Evolutionary conservation across 64 coral and sea anemone species (phyloP).

Genomic region (Hydrozoanthus tunicans): DNA sequence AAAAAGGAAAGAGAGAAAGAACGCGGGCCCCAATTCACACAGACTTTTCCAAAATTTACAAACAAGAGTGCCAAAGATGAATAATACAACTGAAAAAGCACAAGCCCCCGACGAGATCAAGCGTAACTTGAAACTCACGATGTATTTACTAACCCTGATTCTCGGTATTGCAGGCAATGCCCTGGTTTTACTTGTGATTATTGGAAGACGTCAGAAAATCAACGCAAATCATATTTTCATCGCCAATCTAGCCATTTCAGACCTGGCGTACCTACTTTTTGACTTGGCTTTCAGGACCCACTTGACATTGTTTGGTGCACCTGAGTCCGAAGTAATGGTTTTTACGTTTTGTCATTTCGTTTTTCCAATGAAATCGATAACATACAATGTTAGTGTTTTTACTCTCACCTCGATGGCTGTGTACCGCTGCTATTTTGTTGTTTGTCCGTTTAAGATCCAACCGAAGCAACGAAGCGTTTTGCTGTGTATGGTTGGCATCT

Average conservation of each 20-base stretch:
- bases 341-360: conserved; percentile 77
- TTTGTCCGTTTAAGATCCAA: conserved; percentile 76
- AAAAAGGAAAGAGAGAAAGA: no score
- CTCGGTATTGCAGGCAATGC: conserved; percentile 69
- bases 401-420: conserved; percentile 85
- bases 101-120: not conserved
- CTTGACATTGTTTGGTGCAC: conserved; percentile 55
- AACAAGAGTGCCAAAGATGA: not conserved
- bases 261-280: conserved; percentile 75
- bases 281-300: conserved; percentile 65
- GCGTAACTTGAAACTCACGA: conserved; percentile 31
- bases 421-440: conserved; percentile 72
- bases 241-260: conserved; percentile 79
- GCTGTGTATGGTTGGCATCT: conserved; percentile 65
- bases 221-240: conserved; percentile 85
- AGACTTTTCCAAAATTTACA: no score
- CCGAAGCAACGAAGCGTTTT: conserved; percentile 63
- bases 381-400: conserved; percentile 74
- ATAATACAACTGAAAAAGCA: conserved; percentile 32
- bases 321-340: not conserved
- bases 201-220: conserved; percentile 53
- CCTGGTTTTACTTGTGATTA: conserved; percentile 69
- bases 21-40: no score
- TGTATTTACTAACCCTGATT: conserved; percentile 57
- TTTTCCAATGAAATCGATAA: conserved; percentile 80